A percentile compares a stretch with the other conserved stretches of the same genome.
Evolutionary conservation across 1,140 invertebrate genomes (phyloP).

Genomic region (Drosophila ambigua): DNA sequence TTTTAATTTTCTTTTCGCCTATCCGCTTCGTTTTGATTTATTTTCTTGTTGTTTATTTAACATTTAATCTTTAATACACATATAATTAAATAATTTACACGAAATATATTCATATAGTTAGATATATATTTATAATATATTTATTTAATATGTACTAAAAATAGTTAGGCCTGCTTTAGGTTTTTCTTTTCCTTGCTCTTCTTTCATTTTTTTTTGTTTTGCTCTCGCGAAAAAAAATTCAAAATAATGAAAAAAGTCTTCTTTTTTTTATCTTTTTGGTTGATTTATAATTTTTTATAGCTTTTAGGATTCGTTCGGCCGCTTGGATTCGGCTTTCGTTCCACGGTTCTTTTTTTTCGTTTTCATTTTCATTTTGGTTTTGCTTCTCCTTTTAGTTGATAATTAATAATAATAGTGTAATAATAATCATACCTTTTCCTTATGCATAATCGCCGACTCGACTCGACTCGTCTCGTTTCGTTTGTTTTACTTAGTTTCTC

Average conservation of each 20-base stretch:
- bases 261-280: slow-evolving; percentile 25
- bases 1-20: slow-evolving; percentile 36
- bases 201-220: slow-evolving; percentile 12
- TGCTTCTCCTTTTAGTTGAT: slow-evolving; percentile 55
- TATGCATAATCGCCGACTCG: slow-evolving; percentile 52
- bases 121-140: slow-evolving; percentile 66
- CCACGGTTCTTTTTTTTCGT: no score
- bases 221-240: slow-evolving; percentile 28
- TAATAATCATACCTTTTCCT: slow-evolving; percentile 71
- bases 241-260: slow-evolving; percentile 40
- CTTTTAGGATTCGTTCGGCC: slow-evolving; percentile 7
- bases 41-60: slow-evolving; percentile 55
- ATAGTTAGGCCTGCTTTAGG: slow-evolving; percentile 43
- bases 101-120: slow-evolving; percentile 69
- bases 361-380: slow-evolving; percentile 17
- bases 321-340: slow-evolving; percentile 31
- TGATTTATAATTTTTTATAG: slow-evolving; percentile 52
- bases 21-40: slow-evolving; percentile 44
- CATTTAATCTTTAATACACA: slow-evolving; percentile 77
- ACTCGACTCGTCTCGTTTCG: no score
- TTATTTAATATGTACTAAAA: slow-evolving; percentile 56
- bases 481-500: slow-evolving; percentile 18
- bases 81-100: slow-evolving; percentile 82
- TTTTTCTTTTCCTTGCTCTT: neutral
- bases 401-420: slow-evolving; percentile 72